Conservation (phyloP, 1,140 invertebrate genomes). For the Coptotermes formosanus region DNA sequence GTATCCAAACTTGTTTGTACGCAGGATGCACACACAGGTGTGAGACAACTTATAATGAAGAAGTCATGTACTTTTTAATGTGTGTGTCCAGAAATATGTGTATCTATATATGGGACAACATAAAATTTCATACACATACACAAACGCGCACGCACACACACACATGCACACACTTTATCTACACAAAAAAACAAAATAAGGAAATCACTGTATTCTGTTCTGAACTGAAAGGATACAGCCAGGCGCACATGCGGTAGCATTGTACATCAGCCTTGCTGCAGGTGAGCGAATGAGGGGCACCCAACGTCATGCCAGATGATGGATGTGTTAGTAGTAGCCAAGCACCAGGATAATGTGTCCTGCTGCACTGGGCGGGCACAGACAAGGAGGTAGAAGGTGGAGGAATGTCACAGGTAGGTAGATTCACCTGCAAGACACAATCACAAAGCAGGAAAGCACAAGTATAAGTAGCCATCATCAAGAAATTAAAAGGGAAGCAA, state of each 20-base stretch:
- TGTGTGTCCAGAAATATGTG: background rate
- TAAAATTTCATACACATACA: background rate
- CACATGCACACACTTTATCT: background rate
- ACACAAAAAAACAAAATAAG: background rate
- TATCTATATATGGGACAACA: background rate
- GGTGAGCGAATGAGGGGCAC: background rate
- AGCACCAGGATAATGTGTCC: background rate
- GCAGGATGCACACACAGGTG: background rate
- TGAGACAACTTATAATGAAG: background rate
- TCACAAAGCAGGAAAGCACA: conserved; percentile 6
- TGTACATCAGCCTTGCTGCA: conserved; percentile 13
- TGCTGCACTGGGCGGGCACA: background rate
- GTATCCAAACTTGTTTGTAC: background rate
- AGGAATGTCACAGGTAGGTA: conserved; percentile 15
- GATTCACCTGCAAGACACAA: conserved; percentile 14
- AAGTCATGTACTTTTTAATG: background rate
- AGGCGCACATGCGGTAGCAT: conserved; percentile 12
- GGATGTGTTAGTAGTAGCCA: conserved; percentile 14
- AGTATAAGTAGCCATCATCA: background rate
- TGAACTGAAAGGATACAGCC: conserved; percentile 6
- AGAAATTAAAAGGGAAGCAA: background rate
- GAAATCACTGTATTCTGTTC: background rate
- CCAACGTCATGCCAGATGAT: conserved; percentile 14
- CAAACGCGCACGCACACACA: background rate
- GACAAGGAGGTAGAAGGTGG: background rate